Evolutionary conservation across 2,888 invertebrate species (phyloP), one percentile per base, ranked within the genome.

Genomic region (Mesorhabditis spiculigera): DNA sequence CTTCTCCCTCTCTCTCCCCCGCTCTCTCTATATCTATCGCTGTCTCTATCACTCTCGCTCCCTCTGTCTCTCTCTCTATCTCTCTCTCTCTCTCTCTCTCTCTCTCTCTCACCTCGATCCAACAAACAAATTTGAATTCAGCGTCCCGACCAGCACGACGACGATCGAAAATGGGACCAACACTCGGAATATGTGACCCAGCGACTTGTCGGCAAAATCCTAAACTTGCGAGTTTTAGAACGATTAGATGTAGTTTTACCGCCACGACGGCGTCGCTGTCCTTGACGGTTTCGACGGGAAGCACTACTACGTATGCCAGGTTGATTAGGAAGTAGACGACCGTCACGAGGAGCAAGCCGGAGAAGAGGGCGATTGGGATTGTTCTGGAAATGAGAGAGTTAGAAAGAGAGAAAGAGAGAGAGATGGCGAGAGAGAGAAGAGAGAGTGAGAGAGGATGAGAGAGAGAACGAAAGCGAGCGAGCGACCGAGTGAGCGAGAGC

Each of bases 121-220:
- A 68, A 76, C 76, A 70, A 81, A 81, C 45, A 81, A 78, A 68
- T 79, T 81, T 65, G 78, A 78, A 68, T 81, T 81, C 43, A 81
- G 72, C 5, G 79, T 81, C 5, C 81, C 79, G 68, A 81, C 77
- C 62, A 81, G 71, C 28, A 81, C 67, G 1, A 81, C 50, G 4
- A 78, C 77, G 50, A 79, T 77, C 79, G 79, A 78, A 50, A 78
- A 78, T 3, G 81, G 81, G 61, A 81, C 77, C 1, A 28, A 28
- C 28, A 28, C 28, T 28, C 28, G 1, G 28, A 28, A 28, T 1
- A 28, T 28, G 28, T 28, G 28, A 1, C 28, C 28, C 3, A 28
- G 3, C 28, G 28, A 28, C 3, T 28, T 28, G 28, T 28, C 28
- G 1, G 28, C 28, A 28, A 28, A 28, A 28, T 28, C 28, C 28